phyloP scores from a whole-genome alignment of 2,113 vertebrate species.

The Cathartes aura region DNA sequence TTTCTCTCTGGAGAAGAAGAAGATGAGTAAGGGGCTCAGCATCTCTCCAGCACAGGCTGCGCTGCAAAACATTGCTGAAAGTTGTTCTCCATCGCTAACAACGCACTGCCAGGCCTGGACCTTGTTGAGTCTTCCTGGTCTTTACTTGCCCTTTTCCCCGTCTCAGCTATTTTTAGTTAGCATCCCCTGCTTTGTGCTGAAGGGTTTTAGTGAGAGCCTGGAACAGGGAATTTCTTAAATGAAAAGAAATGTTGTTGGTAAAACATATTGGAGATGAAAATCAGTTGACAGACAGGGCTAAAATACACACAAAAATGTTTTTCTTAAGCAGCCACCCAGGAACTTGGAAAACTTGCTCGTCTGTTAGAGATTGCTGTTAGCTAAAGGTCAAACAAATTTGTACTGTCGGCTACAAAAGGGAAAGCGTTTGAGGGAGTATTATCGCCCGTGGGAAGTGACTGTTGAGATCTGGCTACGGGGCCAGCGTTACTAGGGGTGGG shows the following conservation, averaged over 20 bases:
- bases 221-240: not conserved
- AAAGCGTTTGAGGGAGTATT: not conserved
- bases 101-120: not conserved
- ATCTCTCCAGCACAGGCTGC: not conserved
- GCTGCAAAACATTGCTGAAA: not conserved
- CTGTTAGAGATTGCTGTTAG: not conserved
- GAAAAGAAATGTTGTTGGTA: not conserved
- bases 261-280: not conserved
- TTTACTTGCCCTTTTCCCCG: not conserved
- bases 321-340: not conserved
- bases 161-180: not conserved
- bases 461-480: not conserved
- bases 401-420: not conserved
- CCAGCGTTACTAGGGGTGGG: not conserved
- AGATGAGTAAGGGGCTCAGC: not conserved
- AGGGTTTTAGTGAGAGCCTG: not conserved
- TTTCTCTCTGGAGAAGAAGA: not conserved
- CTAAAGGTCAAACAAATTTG: not conserved
- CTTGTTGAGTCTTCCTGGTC: not conserved
- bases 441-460: not conserved
- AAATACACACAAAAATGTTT: not conserved
- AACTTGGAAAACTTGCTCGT: not conserved
- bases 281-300: not conserved
- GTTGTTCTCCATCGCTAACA: not conserved
- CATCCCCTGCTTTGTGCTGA: not conserved